Percentiles rank a stretch among this genome's conserved stretches.
phyloP scores from a whole-genome alignment of 2,113 vertebrate genomes.

The Rostratula benghalensis region DNA sequence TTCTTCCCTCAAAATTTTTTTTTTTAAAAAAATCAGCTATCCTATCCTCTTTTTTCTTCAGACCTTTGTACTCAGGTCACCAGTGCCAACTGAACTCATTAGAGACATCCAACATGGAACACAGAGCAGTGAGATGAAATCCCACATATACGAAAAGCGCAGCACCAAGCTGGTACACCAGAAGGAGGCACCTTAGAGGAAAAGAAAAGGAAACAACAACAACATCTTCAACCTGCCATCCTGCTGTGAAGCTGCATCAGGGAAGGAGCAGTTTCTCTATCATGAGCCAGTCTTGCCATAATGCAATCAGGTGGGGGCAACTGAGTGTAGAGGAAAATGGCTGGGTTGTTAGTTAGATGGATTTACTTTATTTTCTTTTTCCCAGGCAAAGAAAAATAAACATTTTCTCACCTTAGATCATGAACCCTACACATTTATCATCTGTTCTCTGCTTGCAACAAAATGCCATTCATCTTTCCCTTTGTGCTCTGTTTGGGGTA shows the following conservation, averaged over 20 bases:
- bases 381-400: slow-evolving; percentile 6
- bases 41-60: neutral
- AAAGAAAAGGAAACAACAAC: neutral
- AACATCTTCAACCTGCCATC: neutral
- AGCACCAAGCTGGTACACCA: neutral
- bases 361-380: slow-evolving; percentile 3
- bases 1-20: neutral
- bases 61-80: neutral
- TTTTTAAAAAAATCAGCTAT: too few species aligned
- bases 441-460: neutral
- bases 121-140: neutral
- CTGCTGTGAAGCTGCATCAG: neutral
- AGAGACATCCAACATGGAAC: neutral
- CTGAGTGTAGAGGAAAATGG: neutral
- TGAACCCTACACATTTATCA: neutral
- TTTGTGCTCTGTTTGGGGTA: neutral
- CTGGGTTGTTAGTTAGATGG: neutral
- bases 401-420: neutral
- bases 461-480: neutral
- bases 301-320: neutral
- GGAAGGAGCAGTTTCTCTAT: neutral
- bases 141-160: neutral
- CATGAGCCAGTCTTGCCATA: neutral
- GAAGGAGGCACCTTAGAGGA: neutral
- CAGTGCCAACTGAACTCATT: neutral